Conservation (phyloP, 2,113 vertebrate species). For the Upupa epops region DNA sequence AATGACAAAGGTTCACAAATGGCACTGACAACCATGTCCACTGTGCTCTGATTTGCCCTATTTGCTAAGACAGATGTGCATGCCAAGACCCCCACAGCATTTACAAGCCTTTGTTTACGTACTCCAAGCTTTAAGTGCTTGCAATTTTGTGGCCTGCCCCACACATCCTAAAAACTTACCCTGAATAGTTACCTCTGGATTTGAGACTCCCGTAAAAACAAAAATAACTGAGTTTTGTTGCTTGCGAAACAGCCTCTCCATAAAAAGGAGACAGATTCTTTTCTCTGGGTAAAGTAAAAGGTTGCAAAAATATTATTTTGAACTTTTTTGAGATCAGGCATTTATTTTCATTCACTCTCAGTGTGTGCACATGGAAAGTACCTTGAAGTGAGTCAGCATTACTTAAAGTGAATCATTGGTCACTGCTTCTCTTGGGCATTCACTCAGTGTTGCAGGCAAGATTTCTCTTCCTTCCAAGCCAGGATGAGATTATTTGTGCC, state of each 20-base stretch:
- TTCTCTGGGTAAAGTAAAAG: conserved; percentile 67
- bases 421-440: conserved; percentile 60
- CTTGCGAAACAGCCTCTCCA: conserved; percentile 56
- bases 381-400: conserved; percentile 75
- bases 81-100: neutral
- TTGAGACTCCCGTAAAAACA: conserved; percentile 73
- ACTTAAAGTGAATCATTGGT: conserved; percentile 74
- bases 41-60: neutral
- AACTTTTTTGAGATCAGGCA: conserved; percentile 64
- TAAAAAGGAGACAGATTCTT: conserved; percentile 74
- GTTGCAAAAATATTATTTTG: conserved; percentile 80
- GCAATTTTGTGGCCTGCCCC: conserved; percentile 55
- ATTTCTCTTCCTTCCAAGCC: conserved; percentile 12
- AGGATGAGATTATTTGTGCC: conserved; percentile 10
- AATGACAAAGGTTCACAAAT: neutral
- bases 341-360: conserved; percentile 72
- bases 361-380: conserved; percentile 76
- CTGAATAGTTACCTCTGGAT: conserved; percentile 71
- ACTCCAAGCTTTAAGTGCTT: conserved; percentile 55
- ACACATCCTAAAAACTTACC: conserved; percentile 60
- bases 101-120: conserved; percentile 50
- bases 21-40: neutral
- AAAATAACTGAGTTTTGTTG: conserved; percentile 68
- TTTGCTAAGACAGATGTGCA: neutral
- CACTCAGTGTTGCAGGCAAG: conserved; percentile 23